A percentile compares a stretch with the other conserved stretches of the same genome.
Evolutionary conservation across 2,113 vertebrate genomes (phyloP).

Genomic region (Vombatus ursinus): DNA sequence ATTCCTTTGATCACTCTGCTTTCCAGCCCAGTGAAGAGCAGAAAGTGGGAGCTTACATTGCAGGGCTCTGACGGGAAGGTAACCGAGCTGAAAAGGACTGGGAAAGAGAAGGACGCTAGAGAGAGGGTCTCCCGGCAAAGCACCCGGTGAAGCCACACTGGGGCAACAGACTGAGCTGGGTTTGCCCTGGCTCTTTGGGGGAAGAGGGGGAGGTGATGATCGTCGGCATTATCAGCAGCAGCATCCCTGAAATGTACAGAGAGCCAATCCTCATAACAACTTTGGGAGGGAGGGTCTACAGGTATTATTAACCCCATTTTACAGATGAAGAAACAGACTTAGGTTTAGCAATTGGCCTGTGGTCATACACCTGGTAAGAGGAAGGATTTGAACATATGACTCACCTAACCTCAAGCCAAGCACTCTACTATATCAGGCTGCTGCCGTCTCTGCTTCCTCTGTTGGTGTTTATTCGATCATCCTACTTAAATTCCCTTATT

Average conservation of each 20-base stretch:
- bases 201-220: neutral
- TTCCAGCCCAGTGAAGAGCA: slow-evolving; percentile 60
- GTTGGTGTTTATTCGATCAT: neutral
- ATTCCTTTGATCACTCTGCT: slow-evolving; percentile 68
- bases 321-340: neutral
- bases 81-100: neutral
- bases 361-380: neutral
- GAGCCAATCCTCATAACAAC: neutral
- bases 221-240: neutral
- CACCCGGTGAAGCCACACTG: neutral
- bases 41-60: neutral
- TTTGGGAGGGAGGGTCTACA: neutral
- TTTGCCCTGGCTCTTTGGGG: neutral
- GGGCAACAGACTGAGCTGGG: neutral
- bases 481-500: neutral
- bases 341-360: neutral
- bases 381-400: accelerated
- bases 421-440: neutral
- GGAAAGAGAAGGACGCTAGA: neutral
- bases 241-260: neutral
- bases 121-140: neutral
- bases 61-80: slow-evolving; percentile 27
- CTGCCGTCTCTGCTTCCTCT: neutral
- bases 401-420: neutral
- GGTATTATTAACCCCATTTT: neutral